Base-by-base conservation (phyloP, 2,113 vertebrate genomes). In the Heptranchias perlo region DNA sequence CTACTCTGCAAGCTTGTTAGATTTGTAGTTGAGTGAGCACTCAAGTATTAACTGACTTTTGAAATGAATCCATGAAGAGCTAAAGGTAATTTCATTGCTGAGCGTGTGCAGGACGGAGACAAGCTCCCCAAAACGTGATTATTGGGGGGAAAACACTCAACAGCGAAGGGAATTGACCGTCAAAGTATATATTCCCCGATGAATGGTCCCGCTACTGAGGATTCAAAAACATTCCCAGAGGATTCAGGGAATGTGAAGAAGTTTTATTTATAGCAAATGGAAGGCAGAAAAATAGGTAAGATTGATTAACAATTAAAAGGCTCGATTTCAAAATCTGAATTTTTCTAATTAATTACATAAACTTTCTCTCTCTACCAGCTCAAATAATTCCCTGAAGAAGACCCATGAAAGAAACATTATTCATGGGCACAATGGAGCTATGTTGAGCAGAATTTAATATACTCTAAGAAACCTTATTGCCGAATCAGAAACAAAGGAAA, bases 251-350 rank as follows among this genome's bases (percentile, higher is more conserved):
- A 62, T 39, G n/a, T 64, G 58, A 62, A 62, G 5, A 93, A 23
- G 58, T 62, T 93, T 61, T 93, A 93, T 93, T 93, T 93, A 93
- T 93, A 93, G 89, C 35, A 62, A 25, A 5, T 4, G 31, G 35
- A 62, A 93, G 89, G 89, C 89, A 93, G 35, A 8, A 61, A 93
- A 4, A 62, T n/a, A 10, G 58, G 0, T 93, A 62, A 93, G 58
- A 93, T 93, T 93, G 61, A 93, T 62, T 62, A 93, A 58, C 89
- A 44, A 93, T 62, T 93, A 93, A 93, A 89, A 93, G 89, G 58
- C 89, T 39, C 18, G 44, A 35, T 35, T 65, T 95, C 69, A 95
- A 13, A 95, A 73, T 18, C 28, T 69, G 47, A 49, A 67, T 18
- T 52, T 49, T 95, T 69, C 94, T 52, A 16, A 95, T 95, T 67